Evolutionary conservation across 2,888 invertebrate genomes (phyloP), one percentile per base, ranked within the genome.

Genomic region (Agelastica alni): DNA sequence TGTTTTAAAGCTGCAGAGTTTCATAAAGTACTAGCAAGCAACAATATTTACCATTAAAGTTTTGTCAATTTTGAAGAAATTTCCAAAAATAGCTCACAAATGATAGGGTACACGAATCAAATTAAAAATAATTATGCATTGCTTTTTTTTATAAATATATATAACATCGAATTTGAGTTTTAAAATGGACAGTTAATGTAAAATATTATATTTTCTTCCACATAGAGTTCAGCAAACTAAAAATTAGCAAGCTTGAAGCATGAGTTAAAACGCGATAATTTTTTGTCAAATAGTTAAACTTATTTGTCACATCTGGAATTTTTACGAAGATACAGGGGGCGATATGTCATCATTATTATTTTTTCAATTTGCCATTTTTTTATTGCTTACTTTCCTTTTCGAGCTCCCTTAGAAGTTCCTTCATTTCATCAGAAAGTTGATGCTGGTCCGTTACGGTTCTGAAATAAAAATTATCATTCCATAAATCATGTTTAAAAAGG

Each of bases 391-490:
- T 71, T 58, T 75, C 73, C 58, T 71, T 70, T 62, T 77, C 77
- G 63, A 77, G 68, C 58, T 76, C 75, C 62, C 72, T 70, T 2
- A 77, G 69, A 9, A 77, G 69, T 47, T 72, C 69, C 55, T 70
- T 75, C 77, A 77, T 77, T 67, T 77, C 77, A 42, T 75, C 74
- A 4, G 77, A 77, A 3, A 77, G 69, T 57, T 75, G 72, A 43
- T 77, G 77, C 58, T 76, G 77, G 53, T 77, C 75, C 4, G 70
- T 39, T 14, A 69, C 63, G 59, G 61, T 63, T 58, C 75, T 76
- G 63, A 52, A 73, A 71, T 46, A 53, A 44, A 51, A 34, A 22
- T 4, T 41, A 26, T 9, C 2, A 2, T 10, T 2, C n/a, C n/a
- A n/a, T n/a, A n/a, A n/a, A n/a, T n/a, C n/a, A n/a, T n/a, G n/a